phyloP scores from a whole-genome alignment of 2,888 invertebrate genomes.

The Melipona bicolor region DNA sequence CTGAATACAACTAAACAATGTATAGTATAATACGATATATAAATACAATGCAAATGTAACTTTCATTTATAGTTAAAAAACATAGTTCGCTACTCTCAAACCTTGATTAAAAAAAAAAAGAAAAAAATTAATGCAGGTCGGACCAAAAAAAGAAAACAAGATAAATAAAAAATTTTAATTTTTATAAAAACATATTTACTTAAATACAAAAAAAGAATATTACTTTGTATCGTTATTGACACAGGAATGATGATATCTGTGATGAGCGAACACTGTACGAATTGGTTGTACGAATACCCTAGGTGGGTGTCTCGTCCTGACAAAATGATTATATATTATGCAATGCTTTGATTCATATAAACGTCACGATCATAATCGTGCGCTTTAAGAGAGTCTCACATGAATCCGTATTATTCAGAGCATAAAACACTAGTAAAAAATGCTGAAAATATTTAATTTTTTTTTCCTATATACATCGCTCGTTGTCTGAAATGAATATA shows the following conservation, averaged over 20 bases:
- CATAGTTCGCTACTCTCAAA: constrained; percentile 17
- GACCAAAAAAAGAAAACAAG: constrained; percentile 56
- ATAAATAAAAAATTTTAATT: constrained; percentile 67
- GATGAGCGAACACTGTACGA: constrained; percentile 70
- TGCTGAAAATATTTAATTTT: constrained; percentile 71
- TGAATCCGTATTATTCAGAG: constrained; percentile 54
- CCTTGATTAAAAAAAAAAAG: neutral
- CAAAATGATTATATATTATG: constrained; percentile 66
- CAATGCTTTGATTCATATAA: constrained; percentile 60
- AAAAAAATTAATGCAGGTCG: constrained; percentile 4
- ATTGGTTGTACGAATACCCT: constrained; percentile 72
- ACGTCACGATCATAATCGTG: constrained; percentile 48
- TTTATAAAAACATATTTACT: constrained; percentile 76
- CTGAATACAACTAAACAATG: constrained; percentile 42
- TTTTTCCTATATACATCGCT: constrained; percentile 72
- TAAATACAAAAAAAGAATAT: constrained; percentile 73
- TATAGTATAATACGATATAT: constrained; percentile 28
- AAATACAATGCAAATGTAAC: constrained; percentile 24
- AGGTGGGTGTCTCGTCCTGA: constrained; percentile 74
- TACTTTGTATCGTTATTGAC: constrained; percentile 75
- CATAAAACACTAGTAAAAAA: constrained; percentile 71
- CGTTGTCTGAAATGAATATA: constrained; percentile 64
- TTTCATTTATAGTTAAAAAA: neutral
- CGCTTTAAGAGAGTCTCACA: constrained; percentile 59
- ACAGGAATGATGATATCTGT: constrained; percentile 79